phyloP scores from a whole-genome alignment of 2,797 vertebrate genomes.

The Tangara arthus region DNA sequence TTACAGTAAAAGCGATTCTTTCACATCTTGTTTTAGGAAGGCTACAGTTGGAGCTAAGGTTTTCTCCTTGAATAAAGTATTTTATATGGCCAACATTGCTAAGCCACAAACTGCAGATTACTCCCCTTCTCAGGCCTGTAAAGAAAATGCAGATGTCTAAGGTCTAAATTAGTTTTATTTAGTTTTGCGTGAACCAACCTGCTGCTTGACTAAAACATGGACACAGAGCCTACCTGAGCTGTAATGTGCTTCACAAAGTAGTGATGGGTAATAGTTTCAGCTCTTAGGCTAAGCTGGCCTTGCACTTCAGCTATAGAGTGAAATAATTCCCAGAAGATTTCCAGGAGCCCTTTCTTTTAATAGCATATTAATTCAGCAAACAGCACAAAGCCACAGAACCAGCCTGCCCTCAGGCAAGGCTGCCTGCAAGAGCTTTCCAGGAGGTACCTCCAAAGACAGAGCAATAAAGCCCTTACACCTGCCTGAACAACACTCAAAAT shows the following conservation, averaged over 20 bases:
- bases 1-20: neutral
- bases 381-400: neutral
- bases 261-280: neutral
- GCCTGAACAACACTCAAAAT: neutral
- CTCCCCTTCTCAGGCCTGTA: neutral
- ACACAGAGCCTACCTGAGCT: neutral
- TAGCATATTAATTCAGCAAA: neutral
- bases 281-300: neutral
- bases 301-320: neutral
- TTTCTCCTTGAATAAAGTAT: neutral
- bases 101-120: neutral
- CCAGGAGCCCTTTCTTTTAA: neutral
- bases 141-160: neutral
- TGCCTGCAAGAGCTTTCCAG: neutral
- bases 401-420: neutral
- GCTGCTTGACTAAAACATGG: accelerated
- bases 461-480: neutral
- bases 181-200: neutral
- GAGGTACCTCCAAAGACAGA: neutral
- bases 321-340: neutral
- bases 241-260: accelerated
- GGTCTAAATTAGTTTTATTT: neutral
- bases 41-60: neutral
- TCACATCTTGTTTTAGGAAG: neutral
- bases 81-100: neutral